Evolutionary conservation across 2,888 invertebrate genomes (phyloP).

Genomic region (Abscondita cerata): DNA sequence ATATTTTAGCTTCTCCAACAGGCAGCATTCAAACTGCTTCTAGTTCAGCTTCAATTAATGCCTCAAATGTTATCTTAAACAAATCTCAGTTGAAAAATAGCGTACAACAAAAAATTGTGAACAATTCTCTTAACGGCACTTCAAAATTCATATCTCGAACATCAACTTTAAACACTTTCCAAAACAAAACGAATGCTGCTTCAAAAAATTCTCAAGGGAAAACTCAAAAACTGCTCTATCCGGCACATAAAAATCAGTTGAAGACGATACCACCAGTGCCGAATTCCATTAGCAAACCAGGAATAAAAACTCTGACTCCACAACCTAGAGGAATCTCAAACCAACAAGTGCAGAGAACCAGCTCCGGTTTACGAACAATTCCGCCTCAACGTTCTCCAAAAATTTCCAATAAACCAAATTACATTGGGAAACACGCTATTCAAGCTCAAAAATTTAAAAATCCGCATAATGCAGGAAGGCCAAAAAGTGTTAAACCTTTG

Average conservation of each 20-base stretch:
- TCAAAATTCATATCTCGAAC: conserved; percentile 52
- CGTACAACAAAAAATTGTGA: conserved; percentile 51
- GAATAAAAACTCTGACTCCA: conserved; percentile 54
- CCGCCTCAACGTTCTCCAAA: conserved; percentile 55
- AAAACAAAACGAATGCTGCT: conserved; percentile 17
- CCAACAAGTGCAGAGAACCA: conserved; percentile 51
- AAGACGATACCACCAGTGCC: conserved; percentile 52
- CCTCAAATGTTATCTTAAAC: conserved; percentile 31
- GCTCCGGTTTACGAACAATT: conserved; percentile 55
- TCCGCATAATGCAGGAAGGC: conserved; percentile 27
- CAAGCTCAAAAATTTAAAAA: conserved; percentile 56
- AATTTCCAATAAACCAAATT: conserved; percentile 55
- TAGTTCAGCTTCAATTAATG: conserved; percentile 35
- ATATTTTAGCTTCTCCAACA: conserved; percentile 48
- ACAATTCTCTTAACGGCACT: conserved; percentile 47
- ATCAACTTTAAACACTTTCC: conserved; percentile 22
- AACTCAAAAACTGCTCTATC: conserved; percentile 46
- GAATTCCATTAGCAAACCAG: conserved; percentile 45
- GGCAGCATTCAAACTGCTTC: conserved; percentile 45
- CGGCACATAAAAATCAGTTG: conserved; percentile 54
- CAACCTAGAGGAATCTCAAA: conserved; percentile 42
- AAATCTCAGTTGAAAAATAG: conserved; percentile 43
- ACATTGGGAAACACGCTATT: conserved; percentile 58
- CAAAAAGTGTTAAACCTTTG: conserved; percentile 28
- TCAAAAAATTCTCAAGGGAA: conserved; percentile 9